phyloP scores from a whole-genome alignment of 2,888 invertebrate genomes.

The Ashinkailepas kermadecensis region DNA sequence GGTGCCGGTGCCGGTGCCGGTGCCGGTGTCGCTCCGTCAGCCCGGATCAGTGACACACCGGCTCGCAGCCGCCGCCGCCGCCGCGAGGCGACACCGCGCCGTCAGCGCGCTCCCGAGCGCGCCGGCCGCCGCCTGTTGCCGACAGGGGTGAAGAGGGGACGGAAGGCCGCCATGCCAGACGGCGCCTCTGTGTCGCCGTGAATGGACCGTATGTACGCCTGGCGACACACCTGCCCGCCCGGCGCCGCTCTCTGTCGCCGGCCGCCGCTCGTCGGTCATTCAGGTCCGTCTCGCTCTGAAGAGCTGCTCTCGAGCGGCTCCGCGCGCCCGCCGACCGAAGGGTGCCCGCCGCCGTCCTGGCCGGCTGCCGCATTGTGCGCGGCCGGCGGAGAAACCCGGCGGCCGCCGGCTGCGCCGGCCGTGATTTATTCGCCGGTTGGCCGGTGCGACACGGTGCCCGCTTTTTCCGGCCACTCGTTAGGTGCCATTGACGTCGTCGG shows the following conservation, averaged over 20 bases:
- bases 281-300: neutral
- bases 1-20: no score
- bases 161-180: no score
- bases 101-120: neutral
- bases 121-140: neutral
- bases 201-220: no score
- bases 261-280: no score
- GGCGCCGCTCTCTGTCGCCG: no score
- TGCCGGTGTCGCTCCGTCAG: no score
- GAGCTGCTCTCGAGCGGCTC: neutral
- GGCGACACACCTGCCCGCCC: no score
- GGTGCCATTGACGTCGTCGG: neutral
- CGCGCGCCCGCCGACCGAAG: neutral
- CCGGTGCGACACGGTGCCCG: neutral
- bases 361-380: no score
- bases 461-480: constrained; percentile 15
- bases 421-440: neutral
- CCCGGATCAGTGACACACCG: no score
- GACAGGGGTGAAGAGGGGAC: no score
- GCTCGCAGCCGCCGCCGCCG: neutral
- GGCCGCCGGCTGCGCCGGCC: neutral
- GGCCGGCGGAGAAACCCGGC: neutral
- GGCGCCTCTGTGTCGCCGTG: no score
- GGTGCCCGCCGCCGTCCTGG: neutral
- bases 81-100: neutral